These are phyloP conservation scores for Syncerus caffer DNA, from an alignment of 2,797 vertebrate genomes.

Conservation along the genomic window DNA sequence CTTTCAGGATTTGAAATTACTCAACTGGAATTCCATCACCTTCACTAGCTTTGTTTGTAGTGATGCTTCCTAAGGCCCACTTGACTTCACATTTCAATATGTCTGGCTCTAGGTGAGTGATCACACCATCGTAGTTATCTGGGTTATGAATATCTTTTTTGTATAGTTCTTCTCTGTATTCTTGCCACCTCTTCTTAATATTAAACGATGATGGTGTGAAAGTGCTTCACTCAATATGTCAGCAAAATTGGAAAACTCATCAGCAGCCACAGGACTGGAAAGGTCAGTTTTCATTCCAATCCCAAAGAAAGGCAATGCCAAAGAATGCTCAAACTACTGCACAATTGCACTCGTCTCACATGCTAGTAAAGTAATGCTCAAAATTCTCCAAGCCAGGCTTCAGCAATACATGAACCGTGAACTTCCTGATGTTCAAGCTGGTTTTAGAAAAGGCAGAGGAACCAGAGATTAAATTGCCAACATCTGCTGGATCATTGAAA, in stretches of 20 bases:
- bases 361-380: not conserved
- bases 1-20: not conserved
- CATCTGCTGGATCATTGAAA: no score
- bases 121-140: not conserved
- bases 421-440: not conserved
- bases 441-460: not conserved
- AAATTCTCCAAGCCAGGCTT: not conserved
- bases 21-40: not conserved
- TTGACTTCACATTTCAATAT: not conserved
- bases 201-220: not conserved
- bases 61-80: not conserved
- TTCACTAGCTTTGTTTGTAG: not conserved
- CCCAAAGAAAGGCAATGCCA: not conserved
- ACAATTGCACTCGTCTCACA: not conserved
- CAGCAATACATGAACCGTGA: fast-evolving
- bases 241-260: not conserved
- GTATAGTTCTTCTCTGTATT: not conserved
- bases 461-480: no score
- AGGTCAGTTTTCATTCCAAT: not conserved
- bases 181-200: not conserved
- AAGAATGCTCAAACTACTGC: not conserved
- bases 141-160: not conserved
- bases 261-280: not conserved
- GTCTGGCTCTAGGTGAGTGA: not conserved
- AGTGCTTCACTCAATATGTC: not conserved